Base-by-base conservation (phyloP, 2,888 invertebrate species). In the Lasius fuliginosus region DNA sequence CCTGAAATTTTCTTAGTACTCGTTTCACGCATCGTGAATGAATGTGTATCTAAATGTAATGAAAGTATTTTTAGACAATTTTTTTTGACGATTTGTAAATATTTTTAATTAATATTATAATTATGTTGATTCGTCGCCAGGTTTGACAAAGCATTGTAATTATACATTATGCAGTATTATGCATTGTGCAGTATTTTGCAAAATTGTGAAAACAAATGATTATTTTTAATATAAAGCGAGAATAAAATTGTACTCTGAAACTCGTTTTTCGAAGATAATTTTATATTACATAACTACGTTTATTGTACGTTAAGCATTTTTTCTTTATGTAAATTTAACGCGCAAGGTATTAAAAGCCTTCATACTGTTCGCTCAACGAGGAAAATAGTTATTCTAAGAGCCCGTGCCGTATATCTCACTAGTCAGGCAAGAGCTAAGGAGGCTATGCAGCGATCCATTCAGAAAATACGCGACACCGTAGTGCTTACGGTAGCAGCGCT, bases 381-480 rank as follows among this genome's bases (percentile, higher is more conserved):
- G 73, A 73, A 81, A 81, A 81, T 81, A 81, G 79, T 73, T 79
- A 81, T 81, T 81, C 79, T 60, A 73, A 65, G 79, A 81, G 60
- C 79, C 42, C 58, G 33, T 69, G 33, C 46, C 73, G 60, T 81
- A 81, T 49, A 81, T 81, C 79, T 81, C 56, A 73, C 79, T 73
- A 81, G 79, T 81, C 79, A 81, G 46, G 73, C 73, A 81, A 81
- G 73, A 81, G 79, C 79, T 81, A 81, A 81, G 79, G 73, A 81
- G 79, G 79, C 73, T 81, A 73, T 73, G 79, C 79, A 81, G 73
- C 79, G 73, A 81, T 81, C 79, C 79, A 81, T 81, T 81, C 79
- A 81, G 79, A 81, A 79, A 81, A 81, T 81, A 81, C 73, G 79
- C 79, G 79, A 81, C 79, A 81, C 60, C 79, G 79, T 81, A 73